Conservation (phyloP, 2,797 vertebrate species). For the Furcifer pardalis region DNA sequence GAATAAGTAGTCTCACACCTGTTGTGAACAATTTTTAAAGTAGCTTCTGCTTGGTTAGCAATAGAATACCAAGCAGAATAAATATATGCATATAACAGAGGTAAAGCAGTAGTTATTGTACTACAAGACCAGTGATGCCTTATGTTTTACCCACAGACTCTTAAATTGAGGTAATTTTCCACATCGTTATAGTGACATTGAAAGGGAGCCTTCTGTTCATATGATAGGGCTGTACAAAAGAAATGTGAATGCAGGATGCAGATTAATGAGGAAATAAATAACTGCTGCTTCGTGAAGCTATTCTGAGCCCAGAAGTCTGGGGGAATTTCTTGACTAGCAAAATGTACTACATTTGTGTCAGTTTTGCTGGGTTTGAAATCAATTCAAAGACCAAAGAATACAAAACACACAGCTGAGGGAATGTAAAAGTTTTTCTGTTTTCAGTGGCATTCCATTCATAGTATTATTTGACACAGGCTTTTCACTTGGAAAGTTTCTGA, state of each 20-base stretch:
- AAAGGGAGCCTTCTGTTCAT: not conserved
- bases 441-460: not conserved
- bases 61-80: not conserved
- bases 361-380: not conserved
- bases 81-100: not conserved
- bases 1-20: not conserved
- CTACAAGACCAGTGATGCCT: not conserved
- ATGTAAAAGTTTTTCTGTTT: too few relatives aligned
- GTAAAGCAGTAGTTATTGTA: not conserved
- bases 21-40: not conserved
- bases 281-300: not conserved
- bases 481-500: not conserved
- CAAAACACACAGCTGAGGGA: too few relatives aligned
- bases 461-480: not conserved
- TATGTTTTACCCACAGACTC: not conserved
- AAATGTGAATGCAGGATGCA: not conserved
- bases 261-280: constrained; percentile 20
- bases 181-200: not conserved
- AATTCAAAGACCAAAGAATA: too few relatives aligned
- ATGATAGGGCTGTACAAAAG: not conserved
- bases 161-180: not conserved
- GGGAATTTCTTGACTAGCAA: too few relatives aligned
- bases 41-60: not conserved
- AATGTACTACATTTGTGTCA: too few relatives aligned
- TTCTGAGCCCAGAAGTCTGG: not conserved